Evolutionary conservation across 2,888 invertebrate genomes (phyloP), one percentile per base, ranked within the genome.

Genomic region (Cataglyphis altisquamis): DNA sequence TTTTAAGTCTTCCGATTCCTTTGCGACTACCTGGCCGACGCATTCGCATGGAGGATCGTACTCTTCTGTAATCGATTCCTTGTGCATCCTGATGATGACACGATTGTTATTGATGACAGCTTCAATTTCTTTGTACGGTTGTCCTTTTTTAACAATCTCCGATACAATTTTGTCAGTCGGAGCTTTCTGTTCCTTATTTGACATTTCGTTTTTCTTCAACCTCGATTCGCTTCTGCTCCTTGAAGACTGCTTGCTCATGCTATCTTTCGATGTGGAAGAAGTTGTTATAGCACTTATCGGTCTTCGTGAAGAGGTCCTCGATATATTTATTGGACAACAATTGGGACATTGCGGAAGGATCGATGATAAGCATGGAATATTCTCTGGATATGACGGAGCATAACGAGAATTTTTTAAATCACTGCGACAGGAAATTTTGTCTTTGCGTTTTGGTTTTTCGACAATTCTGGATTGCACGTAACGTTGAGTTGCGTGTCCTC

Each of bases 121-220:
- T 70, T 94, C 93, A 29, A 94, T 88, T 64, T 94, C 94, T n/a
- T 93, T 93, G 78, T 93, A 94, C 0, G 94, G 94, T 15, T 88
- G 45, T 4, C 92, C 90, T 3, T 83, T 92, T 2, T 73, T 82
- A 0, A 80, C 89, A n/a, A 94, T 94, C 45, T 92, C 91, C 0
- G 94, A 94, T 18, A 90, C 72, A 10, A 88, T 41, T 84, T 85
- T 90, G 45, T 63, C n/a, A 52, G 41, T 48, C n/a, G 67, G 15
- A 2, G 29, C 12, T 15, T 29, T 2, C 29, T 25, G 48, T 25
- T 66, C 25, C 36, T 8, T n/a, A 21, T 66, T 21, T 15, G 36
- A 52, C 12, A n/a, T 21, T 6, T 32, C 41, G 4, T 72, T 9
- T 10, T 32, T 32, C 21, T 41, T 18, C 21, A 12, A 57, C 9